Base-by-base conservation (phyloP, 2,888 invertebrate species). In the Lepeophtheirus nordmannii region DNA sequence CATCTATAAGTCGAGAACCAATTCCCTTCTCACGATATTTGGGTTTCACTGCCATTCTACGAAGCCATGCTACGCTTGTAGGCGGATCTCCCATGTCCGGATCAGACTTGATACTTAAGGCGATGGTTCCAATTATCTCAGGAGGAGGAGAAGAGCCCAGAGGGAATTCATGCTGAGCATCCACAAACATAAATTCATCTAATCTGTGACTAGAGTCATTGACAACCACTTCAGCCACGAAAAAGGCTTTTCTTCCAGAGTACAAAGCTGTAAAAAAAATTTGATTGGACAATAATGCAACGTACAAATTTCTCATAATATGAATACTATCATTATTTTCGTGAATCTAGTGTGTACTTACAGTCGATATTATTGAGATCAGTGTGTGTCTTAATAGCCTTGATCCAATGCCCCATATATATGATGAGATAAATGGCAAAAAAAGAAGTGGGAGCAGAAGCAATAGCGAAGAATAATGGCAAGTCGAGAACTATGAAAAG, bases 21-120 rank as follows among this genome's bases (percentile, higher is more conserved):
- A 62, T 62, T 1, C 62, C 62, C n/a, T 17, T 10, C 17, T 30
- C 17, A 1, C 62, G 62, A 40, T 62, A 62, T 37, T n/a, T 10
- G 20, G n/a, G n/a, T 10, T n/a, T 17, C 38, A 62, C 62, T 1
- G 62, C 62, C 62, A 62, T 62, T 17, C 62, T 39, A 11, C 62
- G 10, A n/a, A 62, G 23, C 62, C 62, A 62, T 17, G 62, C 62
- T 23, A 62, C 40, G 39, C 39, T 39, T 39, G 39, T 20, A 23
- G 62, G 62, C 2, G 62, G 62, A 20, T 62, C 62, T 40, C 40
- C 17, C 12, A 38, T 20, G 17, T 62, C 62, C 2, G 62, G 62
- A 39, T 62, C 62, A 17, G 20, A 17, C 17, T 62, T 62, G 5
- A 62, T 62, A 40, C 10, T 23, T 10, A 62, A 20, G 17, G 62